Evolutionary conservation across 2,797 vertebrate genomes (phyloP).

Genomic region (Microchirus variegatus): DNA sequence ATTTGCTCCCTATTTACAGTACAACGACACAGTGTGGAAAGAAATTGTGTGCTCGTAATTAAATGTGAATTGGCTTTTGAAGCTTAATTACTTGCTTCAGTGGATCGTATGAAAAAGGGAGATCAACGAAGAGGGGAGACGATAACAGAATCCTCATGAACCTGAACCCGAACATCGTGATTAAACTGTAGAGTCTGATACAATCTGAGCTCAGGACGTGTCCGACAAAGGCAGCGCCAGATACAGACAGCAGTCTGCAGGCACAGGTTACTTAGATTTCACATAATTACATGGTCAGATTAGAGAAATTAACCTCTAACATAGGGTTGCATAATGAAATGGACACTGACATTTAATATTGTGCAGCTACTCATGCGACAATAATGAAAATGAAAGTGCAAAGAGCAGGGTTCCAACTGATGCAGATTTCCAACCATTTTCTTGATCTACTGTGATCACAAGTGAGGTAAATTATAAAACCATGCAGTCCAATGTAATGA

Average conservation of each 20-base stretch:
- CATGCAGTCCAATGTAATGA: too few species aligned
- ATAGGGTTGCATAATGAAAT: constrained; percentile 27
- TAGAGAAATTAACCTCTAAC: constrained; percentile 17
- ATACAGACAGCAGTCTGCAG: neutral
- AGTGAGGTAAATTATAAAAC: too few species aligned
- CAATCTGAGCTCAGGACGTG: neutral
- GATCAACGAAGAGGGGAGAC: neutral
- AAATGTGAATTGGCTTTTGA: neutral
- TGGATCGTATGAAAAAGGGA: neutral
- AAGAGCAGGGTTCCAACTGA: too few species aligned
- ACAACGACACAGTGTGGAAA: too few species aligned
- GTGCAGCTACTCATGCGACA: too few species aligned
- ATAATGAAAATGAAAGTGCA: too few species aligned
- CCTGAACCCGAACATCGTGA: too few species aligned
- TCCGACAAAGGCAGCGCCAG: neutral
- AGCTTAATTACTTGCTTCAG: neutral
- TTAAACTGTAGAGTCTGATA: too few species aligned
- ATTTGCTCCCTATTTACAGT: neutral
- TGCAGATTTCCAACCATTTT: too few species aligned
- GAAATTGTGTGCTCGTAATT: neutral
- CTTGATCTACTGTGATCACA: too few species aligned
- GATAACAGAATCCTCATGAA: neutral
- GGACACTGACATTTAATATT: constrained; percentile 2
- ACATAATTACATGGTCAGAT: neutral
- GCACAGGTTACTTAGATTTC: neutral